Percentiles rank a stretch among this genome's conserved stretches.
phyloP scores from a whole-genome alignment of 2,797 vertebrate genomes.

The Perodicticus potto region DNA sequence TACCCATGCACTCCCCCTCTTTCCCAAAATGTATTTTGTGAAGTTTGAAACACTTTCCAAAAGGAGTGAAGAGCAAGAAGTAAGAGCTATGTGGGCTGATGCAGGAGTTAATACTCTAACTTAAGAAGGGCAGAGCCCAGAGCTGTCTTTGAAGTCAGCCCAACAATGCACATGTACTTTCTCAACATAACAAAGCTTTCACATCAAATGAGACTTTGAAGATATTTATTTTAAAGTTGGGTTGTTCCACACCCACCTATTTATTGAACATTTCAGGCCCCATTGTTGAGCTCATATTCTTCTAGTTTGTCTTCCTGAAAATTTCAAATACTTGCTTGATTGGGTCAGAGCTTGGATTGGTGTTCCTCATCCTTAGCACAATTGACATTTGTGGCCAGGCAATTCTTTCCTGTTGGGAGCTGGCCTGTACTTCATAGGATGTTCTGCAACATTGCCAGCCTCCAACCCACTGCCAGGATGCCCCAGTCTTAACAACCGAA shows the following conservation, averaged over 20 bases:
- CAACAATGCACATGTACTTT: constrained; percentile 4
- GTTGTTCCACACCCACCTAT: constrained; percentile 61
- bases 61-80: background rate
- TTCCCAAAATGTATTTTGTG: background rate
- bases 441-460: background rate
- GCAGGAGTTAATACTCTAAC: background rate
- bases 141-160: constrained; percentile 59
- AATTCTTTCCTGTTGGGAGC: accelerated
- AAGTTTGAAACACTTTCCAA: background rate
- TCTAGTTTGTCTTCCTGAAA: constrained; percentile 49
- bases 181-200: constrained; percentile 35
- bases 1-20: background rate
- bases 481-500: background rate
- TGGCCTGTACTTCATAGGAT: background rate
- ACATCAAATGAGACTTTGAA: constrained; percentile 81
- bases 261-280: constrained; percentile 52
- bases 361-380: background rate
- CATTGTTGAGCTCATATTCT: constrained; percentile 63
- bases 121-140: background rate
- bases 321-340: background rate
- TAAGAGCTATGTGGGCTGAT: background rate
- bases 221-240: constrained; percentile 60
- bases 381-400: background rate
- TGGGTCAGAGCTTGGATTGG: background rate
- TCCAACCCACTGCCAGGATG: background rate